A percentile compares a stretch with the other conserved stretches of the same genome.
These are phyloP conservation scores for Cosmorhoe ocellata DNA, from an alignment of 2,888 invertebrate species.

Conservation along the genomic window DNA sequence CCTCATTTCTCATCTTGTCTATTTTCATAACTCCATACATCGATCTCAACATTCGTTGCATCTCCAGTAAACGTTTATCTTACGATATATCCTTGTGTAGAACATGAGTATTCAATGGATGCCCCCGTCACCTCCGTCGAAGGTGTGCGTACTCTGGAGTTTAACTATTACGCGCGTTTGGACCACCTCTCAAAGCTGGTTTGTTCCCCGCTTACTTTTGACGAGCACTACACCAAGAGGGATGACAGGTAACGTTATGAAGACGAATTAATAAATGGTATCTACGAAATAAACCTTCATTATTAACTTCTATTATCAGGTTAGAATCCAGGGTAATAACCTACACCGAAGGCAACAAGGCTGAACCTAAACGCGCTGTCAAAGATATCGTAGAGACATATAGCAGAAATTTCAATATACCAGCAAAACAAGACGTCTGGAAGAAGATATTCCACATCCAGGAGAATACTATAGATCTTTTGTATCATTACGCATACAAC, in stretches of 20 bases:
- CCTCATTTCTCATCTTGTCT: too few species aligned
- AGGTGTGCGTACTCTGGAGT: conserved; percentile 60
- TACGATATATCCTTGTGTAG: too few species aligned
- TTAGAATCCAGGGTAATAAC: conserved; percentile 59
- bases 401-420: conserved; percentile 78
- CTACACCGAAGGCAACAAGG: conserved; percentile 60
- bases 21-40: too few species aligned
- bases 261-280: background rate
- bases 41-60: too few species aligned
- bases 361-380: conserved; percentile 59
- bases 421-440: conserved; percentile 84
- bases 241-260: conserved; percentile 80
- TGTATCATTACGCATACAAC: conserved; percentile 85
- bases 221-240: conserved; percentile 82
- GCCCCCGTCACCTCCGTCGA: conserved; percentile 60
- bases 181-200: conserved; percentile 86
- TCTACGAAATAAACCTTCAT: too few species aligned
- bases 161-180: conserved; percentile 82
- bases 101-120: conserved; percentile 64
- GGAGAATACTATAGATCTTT: conserved; percentile 83
- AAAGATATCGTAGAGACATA: conserved; percentile 84
- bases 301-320: conserved; percentile 52
- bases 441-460: conserved; percentile 84
- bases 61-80: too few species aligned
- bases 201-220: conserved; percentile 76